Conservation (phyloP, 2,888 invertebrate species). For the Tetheella fluctuosa region DNA sequence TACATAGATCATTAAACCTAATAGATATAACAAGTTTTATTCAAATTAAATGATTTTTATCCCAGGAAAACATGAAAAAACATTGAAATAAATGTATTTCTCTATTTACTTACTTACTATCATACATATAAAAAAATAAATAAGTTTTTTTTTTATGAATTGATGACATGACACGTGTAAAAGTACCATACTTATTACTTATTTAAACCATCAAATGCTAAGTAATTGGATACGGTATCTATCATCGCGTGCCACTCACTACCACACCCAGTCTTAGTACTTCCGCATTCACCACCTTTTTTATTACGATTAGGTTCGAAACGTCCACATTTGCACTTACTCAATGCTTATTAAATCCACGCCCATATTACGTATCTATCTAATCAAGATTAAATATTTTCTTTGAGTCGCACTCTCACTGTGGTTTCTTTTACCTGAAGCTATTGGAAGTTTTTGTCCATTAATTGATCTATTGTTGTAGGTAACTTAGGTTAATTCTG, state of each 20-base stretch:
- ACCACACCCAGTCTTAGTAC: conserved; percentile 2
- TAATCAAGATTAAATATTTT: neutral
- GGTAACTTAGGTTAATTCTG: neutral
- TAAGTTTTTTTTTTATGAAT: too few species aligned
- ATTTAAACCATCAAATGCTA: neutral
- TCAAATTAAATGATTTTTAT: too few species aligned
- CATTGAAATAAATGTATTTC: too few species aligned
- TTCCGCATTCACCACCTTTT: neutral
- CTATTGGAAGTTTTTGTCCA: neutral
- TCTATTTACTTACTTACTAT: too few species aligned
- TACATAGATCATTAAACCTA: too few species aligned
- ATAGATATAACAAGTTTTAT: too few species aligned
- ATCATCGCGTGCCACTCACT: neutral
- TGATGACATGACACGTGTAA: too few species aligned
- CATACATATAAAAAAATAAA: too few species aligned
- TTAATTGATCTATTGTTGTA: neutral
- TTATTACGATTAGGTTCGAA: neutral
- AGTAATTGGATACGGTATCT: conserved; percentile 7
- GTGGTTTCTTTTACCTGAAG: neutral
- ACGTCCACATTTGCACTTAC: neutral
- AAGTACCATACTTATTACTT: too few species aligned
- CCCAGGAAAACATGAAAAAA: too few species aligned
- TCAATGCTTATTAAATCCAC: conserved; percentile 1
- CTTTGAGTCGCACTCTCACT: neutral
- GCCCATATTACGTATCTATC: neutral